phyloP scores from a whole-genome alignment of 2,797 vertebrate species.

The Kryptolebias ocellatus region DNA sequence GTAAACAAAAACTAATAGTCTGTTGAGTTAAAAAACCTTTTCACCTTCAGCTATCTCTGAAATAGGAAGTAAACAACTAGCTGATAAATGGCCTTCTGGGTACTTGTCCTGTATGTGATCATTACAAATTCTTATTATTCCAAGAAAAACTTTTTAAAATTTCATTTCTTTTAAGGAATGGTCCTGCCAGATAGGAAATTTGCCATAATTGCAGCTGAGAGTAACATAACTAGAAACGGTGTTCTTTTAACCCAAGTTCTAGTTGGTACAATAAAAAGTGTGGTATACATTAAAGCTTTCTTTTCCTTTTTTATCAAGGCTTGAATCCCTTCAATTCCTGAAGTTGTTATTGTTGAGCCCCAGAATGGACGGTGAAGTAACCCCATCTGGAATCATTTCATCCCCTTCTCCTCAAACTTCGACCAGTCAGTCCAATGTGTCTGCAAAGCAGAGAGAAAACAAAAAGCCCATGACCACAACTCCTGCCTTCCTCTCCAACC shows the following conservation, averaged over 20 bases:
- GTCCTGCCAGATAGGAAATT: too few relatives aligned
- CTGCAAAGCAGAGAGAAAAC: conserved; percentile 62
- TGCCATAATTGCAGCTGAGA: too few relatives aligned
- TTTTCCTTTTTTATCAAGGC: conserved; percentile 7
- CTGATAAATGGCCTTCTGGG: too few relatives aligned
- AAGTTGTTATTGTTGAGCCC: neutral
- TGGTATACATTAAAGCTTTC: neutral
- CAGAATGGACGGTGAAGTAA: conserved; percentile 63
- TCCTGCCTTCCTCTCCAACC: conserved; percentile 88
- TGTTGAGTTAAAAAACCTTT: too few relatives aligned
- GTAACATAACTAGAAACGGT: neutral
- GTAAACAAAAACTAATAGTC: too few relatives aligned
- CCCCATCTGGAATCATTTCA: conserved; percentile 29
- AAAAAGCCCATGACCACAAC: conserved; percentile 73
- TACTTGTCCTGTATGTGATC: too few relatives aligned
- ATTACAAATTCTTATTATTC: too few relatives aligned
- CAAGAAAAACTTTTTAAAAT: too few relatives aligned
- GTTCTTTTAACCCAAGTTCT: conserved; percentile 35
- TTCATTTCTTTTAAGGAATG: too few relatives aligned
- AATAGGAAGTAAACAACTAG: too few relatives aligned
- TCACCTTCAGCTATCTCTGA: too few relatives aligned
- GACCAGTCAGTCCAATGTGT: conserved; percentile 37
- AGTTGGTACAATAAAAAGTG: neutral
- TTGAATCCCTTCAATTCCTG: neutral
- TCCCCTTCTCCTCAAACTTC: conserved; percentile 22